A percentile compares a stretch with the other conserved stretches of the same genome.
These are phyloP conservation scores for Brachionus asplanchnoidis DNA, from an alignment of 1,140 invertebrate genomes.

Conservation along the genomic window DNA sequence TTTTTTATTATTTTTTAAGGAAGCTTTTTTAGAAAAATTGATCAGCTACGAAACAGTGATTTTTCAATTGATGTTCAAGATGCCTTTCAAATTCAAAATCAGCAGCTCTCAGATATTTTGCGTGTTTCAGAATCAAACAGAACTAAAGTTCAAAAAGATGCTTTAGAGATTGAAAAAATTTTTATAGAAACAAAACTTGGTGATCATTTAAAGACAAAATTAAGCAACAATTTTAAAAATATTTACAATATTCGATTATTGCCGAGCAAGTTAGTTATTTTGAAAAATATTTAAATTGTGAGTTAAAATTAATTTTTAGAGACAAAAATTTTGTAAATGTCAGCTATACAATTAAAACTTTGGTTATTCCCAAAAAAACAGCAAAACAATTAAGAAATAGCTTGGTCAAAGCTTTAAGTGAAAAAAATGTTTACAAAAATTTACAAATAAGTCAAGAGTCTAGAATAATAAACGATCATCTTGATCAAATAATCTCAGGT, in stretches of 20 bases:
- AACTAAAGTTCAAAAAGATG: not conserved
- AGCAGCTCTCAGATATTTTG: not conserved
- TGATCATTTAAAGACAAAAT: not conserved
- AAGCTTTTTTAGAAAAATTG: not conserved
- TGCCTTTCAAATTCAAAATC: slow-evolving; percentile 10
- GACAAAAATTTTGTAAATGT: not conserved
- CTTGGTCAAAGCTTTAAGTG: not conserved
- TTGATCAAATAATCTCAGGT: not conserved
- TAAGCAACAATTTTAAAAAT: not conserved
- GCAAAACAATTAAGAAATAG: not conserved
- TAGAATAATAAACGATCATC: not conserved
- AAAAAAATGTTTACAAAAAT: not conserved
- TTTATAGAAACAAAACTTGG: not conserved
- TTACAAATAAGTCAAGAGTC: not conserved
- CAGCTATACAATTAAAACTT: not conserved
- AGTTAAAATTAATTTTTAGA: not conserved
- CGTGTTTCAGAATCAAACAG: not conserved
- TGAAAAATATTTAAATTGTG: not conserved
- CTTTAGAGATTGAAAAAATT: not conserved
- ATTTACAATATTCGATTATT: slow-evolving; percentile 9
- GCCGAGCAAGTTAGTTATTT: not conserved
- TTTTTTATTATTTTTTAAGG: not conserved
- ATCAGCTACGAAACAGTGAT: not conserved
- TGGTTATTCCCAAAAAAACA: not conserved
- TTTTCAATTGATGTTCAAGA: slow-evolving; percentile 39